Percentiles rank a stretch among this genome's conserved stretches.
phyloP scores from a whole-genome alignment of 2,113 vertebrate species.

The rat (Rattus norvegicus) region DNA sequence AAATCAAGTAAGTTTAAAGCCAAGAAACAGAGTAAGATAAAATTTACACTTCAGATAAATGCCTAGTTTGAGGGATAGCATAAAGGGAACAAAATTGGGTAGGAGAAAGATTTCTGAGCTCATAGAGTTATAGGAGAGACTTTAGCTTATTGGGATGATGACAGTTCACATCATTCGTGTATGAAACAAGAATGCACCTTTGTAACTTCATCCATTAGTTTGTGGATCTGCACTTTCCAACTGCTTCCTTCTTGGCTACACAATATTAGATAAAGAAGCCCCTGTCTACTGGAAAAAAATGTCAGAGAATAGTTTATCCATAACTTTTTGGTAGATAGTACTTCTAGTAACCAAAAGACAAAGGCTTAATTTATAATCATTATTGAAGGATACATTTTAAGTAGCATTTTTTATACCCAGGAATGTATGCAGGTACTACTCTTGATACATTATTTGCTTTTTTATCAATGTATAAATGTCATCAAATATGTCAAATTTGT shows the following conservation, averaged over 20 bases:
- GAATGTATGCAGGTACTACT: neutral
- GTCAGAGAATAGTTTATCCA: neutral
- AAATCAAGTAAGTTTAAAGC: neutral
- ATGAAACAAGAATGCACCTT: neutral
- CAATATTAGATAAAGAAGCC: neutral
- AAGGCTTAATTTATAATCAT: neutral
- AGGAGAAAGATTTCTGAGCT: neutral
- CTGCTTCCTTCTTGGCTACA: neutral
- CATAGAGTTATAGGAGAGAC: neutral
- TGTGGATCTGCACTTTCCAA: neutral
- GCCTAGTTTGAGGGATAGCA: neutral
- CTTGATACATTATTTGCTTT: neutral
- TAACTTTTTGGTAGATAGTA: neutral
- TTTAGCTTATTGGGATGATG: neutral
- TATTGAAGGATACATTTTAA: neutral
- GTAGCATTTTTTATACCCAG: neutral
- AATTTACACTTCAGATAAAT: neutral
- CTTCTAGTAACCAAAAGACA: neutral
- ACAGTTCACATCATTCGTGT: neutral
- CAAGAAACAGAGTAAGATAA: neutral
- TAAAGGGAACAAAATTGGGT: neutral
- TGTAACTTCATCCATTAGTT: neutral
- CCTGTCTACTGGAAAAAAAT: neutral
- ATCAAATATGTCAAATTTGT: neutral
- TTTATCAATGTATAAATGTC: constrained; percentile 10